A percentile compares a stretch with the other conserved stretches of the same genome.
phyloP scores from a whole-genome alignment of 2,113 vertebrate species.

The Eudyptes chrysolophus region DNA sequence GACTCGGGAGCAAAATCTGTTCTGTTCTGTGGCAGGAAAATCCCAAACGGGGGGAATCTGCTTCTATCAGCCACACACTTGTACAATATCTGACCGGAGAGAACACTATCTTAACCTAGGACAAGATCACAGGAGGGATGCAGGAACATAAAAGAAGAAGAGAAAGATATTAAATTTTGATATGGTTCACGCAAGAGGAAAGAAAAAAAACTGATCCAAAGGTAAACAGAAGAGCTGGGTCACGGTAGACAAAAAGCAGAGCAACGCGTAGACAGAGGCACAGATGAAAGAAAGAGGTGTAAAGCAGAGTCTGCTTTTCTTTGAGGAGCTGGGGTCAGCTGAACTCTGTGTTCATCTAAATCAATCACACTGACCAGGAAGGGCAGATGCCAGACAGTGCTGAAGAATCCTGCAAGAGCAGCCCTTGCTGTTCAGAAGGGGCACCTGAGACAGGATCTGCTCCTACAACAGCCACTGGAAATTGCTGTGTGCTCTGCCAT shows the following conservation, averaged over 20 bases:
- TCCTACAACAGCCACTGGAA: neutral
- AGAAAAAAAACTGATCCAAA: neutral
- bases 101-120: neutral
- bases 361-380: neutral
- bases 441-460: neutral
- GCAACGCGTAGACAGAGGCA: fast-evolving
- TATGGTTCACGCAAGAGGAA: fast-evolving
- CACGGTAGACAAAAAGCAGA: neutral
- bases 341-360: neutral
- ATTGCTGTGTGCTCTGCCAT: neutral
- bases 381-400: neutral
- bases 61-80: neutral
- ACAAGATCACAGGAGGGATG: neutral
- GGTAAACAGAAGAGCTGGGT: neutral
- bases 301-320: neutral
- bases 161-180: neutral
- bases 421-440: neutral
- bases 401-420: neutral
- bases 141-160: neutral
- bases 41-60: neutral
- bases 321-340: neutral
- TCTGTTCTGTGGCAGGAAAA: neutral
- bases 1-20: neutral
- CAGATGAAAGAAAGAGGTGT: neutral
- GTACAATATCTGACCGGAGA: neutral